Conservation (phyloP, 2,797 vertebrate species). For the Euphonia xanthogaster region DNA sequence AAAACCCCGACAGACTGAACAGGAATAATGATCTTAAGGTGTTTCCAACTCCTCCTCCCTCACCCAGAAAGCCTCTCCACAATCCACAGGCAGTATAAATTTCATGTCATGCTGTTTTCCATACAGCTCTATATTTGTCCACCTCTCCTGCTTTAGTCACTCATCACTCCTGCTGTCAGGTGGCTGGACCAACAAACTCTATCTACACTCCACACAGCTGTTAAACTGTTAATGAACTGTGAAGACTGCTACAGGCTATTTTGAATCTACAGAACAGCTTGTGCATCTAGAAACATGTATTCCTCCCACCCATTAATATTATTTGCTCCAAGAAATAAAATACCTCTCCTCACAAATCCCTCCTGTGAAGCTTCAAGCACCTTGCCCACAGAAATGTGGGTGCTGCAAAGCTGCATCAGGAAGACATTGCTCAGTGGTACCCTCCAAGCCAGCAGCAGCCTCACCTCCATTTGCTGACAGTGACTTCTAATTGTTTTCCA, state of each 20-base stretch:
- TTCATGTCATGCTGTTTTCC: neutral
- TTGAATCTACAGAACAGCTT: neutral
- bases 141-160: neutral
- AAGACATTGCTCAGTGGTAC: neutral
- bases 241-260: constrained; percentile 26
- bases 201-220: neutral
- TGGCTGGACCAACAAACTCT: neutral
- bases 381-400: neutral
- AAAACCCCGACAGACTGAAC: neutral
- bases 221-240: constrained; percentile 25
- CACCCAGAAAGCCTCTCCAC: neutral
- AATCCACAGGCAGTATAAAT: neutral
- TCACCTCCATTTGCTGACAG: neutral
- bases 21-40: neutral
- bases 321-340: neutral
- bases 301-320: neutral
- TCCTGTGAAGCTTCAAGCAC: neutral
- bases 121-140: neutral
- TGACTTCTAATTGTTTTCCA: neutral
- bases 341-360: neutral
- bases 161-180: neutral
- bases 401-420: neutral
- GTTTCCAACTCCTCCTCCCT: neutral
- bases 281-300: neutral
- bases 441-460: neutral